Base-by-base conservation (phyloP, 2,797 vertebrate species). In the Eutrigla gurnardus region DNA sequence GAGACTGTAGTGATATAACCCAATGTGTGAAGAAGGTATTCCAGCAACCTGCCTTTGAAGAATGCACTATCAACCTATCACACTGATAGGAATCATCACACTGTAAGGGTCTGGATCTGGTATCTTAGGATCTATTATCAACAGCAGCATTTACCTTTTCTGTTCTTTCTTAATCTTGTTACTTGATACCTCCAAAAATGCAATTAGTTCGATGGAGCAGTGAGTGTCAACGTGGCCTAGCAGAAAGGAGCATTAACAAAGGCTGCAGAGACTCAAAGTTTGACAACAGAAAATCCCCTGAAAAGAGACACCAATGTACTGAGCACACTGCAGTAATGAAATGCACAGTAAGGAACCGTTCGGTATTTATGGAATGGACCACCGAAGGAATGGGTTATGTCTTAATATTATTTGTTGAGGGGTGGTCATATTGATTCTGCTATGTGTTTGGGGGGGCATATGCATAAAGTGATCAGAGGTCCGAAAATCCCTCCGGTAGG, bases 11-110 rank as follows among this genome's bases (percentile, higher is more conserved):
- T 32, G 49, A 75, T 37, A 18, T 53, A 53, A 55, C n/a, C 3
- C 10, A 59, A 33, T 5, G 14, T 37, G 18, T 63, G 50, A 52
- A n/a, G 32, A 54, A 36, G 32, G 62, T 52, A 76, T 70, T 71
- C 53, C 62, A 57, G n/a, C 6, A 32, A 54, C 25, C 66, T 59
- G 61, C 10, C 17, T 60, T 39, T 53, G n/a, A 57, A 52, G 3
- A 73, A 57, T 72, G 7, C 32, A 49, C 15, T 46, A 54, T 50
- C 53, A 62, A 3, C 0, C 54, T 18, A 18, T 67, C 37, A 45
- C 7, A 55, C 9, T 10, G 66, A 68, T 15, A 59, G 33, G 36
- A 5, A 55, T 50, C 14, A 43, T 32, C 7, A 39, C 32, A 18
- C 54, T 18, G 13, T 55, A 54, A 61, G 13, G 54, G 47, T 33